Base-by-base conservation (phyloP, 35 echinoderm and acorn worm genomes). In the Ptychodera flava region DNA sequence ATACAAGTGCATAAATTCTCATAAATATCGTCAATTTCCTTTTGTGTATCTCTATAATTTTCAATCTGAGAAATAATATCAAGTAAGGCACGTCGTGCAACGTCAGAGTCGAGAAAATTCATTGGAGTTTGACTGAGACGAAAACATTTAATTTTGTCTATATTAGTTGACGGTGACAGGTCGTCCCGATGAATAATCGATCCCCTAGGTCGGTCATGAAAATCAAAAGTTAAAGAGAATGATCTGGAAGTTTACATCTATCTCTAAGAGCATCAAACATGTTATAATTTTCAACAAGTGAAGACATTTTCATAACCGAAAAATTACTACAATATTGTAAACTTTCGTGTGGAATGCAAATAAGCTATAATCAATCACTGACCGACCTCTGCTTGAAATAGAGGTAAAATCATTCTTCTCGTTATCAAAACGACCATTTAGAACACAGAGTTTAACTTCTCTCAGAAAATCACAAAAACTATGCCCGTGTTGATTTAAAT, bases 301-400 rank as follows among this genome's bases (percentile, higher is more conserved):
- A 64, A 64, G 45, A 64, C 45, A 64, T 64, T 64, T 64, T 64
- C 45, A 64, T 64, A 64, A 64, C 45, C 45, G 45, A 64, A 22
- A 64, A 64, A 64, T 64, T 64, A 64, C 45, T 64, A 64, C 45
- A 64, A 64, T 64, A 64, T 64, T 64, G 45, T 64, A 64, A 64
- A 64, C 45, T 64, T 22, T 64, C 45, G 45, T 64, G 45, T 6
- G 45, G 45, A 22, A 64, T 64, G 22, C 45, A 64, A 64, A 64
- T 64, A n/a, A n/a, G n/a, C n/a, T n/a, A 64, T 64, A 64, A 64
- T 64, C 45, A 22, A 64, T 22, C 45, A 64, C 45, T 64, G 45
- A 64, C 45, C 45, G 45, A 64, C 45, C 45, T 64, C 45, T 64
- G 22, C 45, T 64, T 64, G 45, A 64, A 64, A 64, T 64, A 64